Evolutionary conservation across 2,888 invertebrate genomes (phyloP).

Genomic region (Acrocyrtus sp.): DNA sequence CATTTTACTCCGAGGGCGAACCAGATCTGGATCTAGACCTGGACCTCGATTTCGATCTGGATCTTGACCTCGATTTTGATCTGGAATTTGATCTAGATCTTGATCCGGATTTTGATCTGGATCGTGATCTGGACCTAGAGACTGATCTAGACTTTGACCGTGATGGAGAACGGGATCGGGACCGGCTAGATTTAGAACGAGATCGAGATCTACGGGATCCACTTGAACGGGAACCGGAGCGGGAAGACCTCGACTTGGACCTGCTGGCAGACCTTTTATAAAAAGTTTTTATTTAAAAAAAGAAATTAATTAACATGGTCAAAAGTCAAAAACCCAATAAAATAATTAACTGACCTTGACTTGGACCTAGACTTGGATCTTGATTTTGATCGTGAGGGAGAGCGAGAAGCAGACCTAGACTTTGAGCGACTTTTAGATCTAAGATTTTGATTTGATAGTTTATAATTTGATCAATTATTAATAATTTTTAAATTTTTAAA

Average conservation of each 20-base stretch:
- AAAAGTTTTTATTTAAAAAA: constrained; percentile 27
- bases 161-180: constrained; percentile 16
- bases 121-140: constrained; percentile 65
- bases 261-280: constrained; percentile 43
- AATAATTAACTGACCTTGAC: constrained; percentile 28
- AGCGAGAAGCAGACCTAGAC: constrained; percentile 49
- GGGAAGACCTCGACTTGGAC: constrained; percentile 57
- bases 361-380: constrained; percentile 65
- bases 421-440: too few species aligned
- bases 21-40: constrained; percentile 67
- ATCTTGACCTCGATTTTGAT: constrained; percentile 46
- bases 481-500: constrained; percentile 38
- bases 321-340: constrained; percentile 65
- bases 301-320: constrained; percentile 68
- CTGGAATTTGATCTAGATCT: constrained; percentile 65
- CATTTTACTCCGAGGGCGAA: constrained; percentile 63
- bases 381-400: constrained; percentile 69
- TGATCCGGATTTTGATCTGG: constrained; percentile 67
- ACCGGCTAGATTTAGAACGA: constrained; percentile 65
- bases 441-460: too few species aligned
- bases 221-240: constrained; percentile 65
- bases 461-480: constrained; percentile 10
- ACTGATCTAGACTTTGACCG: constrained; percentile 3
- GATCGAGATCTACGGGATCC: constrained; percentile 33
- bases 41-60: constrained; percentile 65